Evolutionary conservation across 2,888 invertebrate genomes (phyloP).

Genomic region (Tetragonisca angustula): DNA sequence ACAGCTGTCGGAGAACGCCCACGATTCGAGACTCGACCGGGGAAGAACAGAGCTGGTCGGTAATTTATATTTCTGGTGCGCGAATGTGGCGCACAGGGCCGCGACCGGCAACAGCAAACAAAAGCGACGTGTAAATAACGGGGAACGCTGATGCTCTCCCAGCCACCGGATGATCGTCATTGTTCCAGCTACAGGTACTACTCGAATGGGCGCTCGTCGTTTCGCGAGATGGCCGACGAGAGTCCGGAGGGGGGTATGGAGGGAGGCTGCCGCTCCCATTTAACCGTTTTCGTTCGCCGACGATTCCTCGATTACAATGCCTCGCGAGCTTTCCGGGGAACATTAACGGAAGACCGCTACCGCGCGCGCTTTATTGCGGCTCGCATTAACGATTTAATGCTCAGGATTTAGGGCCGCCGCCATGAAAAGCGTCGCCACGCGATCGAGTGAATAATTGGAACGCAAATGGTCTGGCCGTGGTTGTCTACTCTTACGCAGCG

Average conservation of each 20-base stretch:
- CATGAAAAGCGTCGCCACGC: neutral
- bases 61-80: slow-evolving; percentile 29
- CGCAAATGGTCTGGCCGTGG: neutral
- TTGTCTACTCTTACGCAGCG: neutral
- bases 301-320: slow-evolving; percentile 48
- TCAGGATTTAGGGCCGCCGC: slow-evolving; percentile 8
- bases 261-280: slow-evolving; percentile 31
- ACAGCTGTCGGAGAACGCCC: neutral
- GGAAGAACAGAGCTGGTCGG: neutral
- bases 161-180: slow-evolving; percentile 32
- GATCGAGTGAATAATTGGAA: neutral
- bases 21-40: neutral
- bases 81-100: slow-evolving; percentile 27
- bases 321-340: slow-evolving; percentile 14
- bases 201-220: slow-evolving; percentile 11
- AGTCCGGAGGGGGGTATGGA: neutral
- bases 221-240: slow-evolving; percentile 10
- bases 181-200: slow-evolving; percentile 37
- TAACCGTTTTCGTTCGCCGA: slow-evolving; percentile 42
- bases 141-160: slow-evolving; percentile 14
- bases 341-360: slow-evolving; percentile 20
- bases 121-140: slow-evolving; percentile 42
- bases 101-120: slow-evolving; percentile 7
- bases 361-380: slow-evolving; percentile 24
- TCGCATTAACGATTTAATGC: slow-evolving; percentile 32